Evolutionary conservation across 2,113 vertebrate genomes (phyloP), one percentile per base, ranked within the genome.

Genomic region (Myocastor coypus): DNA sequence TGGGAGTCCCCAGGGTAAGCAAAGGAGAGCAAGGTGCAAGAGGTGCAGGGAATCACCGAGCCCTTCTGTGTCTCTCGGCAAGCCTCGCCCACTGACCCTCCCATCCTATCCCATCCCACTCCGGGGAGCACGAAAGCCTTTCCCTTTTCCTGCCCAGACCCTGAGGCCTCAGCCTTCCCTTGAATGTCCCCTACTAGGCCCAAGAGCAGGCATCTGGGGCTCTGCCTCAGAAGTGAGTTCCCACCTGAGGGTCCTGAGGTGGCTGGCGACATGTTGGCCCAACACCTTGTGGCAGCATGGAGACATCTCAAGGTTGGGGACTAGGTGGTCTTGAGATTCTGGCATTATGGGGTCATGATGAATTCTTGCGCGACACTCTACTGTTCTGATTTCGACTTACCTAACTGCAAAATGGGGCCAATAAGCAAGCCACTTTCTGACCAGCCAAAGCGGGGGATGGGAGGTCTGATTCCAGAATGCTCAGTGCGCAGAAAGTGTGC

Each of bases 41-140:
- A 24, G 81, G 46, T 14, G 68, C 92, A 63, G 13, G 2, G 55
- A 50, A 37, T 26, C 16, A 1, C 11, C 73, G 55, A 7, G 9
- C 2, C 52, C 17, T 40, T 61, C 52, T 30, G 1, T 24, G 40
- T 37, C 16, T 4, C 13, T 55, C 2, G 0, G 1, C 37, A n/a
- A 22, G 20, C 11, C 14, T 9, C 13, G 32, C 28, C 11, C 1
- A 37, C 19, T 32, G 17, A 10, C 3, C 1, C 0, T 12, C 16
- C 26, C 3, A 17, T 9, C 24, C 69, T 30, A 17, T 16, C 7
- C 3, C 4, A 16, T 1, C 55, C 55, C 55, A 57, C 55, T 57
- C 55, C 17, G 20, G 42, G 75, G 37, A 46, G 22, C 22, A 82
- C 71, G 42, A 30, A 3, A 0, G 1, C 40, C 34, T 22, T 77